phyloP scores from a whole-genome alignment of 2,113 vertebrate genomes.

The Oryzias melastigma region DNA sequence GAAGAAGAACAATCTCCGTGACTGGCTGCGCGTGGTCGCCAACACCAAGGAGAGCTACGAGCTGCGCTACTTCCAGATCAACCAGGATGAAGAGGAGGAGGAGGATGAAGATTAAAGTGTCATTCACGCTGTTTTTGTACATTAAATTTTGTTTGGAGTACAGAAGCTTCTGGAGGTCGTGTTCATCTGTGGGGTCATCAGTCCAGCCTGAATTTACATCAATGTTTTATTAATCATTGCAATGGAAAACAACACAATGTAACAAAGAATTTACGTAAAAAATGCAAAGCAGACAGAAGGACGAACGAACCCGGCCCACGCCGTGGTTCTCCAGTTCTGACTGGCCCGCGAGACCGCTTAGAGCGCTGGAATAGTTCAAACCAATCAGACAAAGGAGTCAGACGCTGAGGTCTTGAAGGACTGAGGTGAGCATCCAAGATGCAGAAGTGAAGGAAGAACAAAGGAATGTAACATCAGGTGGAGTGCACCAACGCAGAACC shows the following conservation, averaged over 20 bases:
- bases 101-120: slow-evolving; percentile 89
- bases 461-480: slow-evolving; percentile 67
- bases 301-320: slow-evolving; percentile 3
- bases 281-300: slow-evolving; percentile 44
- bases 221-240: slow-evolving; percentile 69
- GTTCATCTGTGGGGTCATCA: too few species aligned
- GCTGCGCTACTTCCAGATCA: slow-evolving; percentile 94
- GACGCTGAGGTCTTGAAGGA: slow-evolving; percentile 26
- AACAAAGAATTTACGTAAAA: slow-evolving; percentile 57
- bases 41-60: slow-evolving; percentile 96
- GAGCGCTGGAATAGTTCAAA: slow-evolving; percentile 22
- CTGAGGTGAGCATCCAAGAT: slow-evolving; percentile 42
- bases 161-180: not conserved
- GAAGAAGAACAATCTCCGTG: slow-evolving; percentile 93
- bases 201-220: slow-evolving; percentile 14
- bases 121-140: slow-evolving; percentile 39
- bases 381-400: slow-evolving; percentile 6
- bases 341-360: slow-evolving; percentile 26
- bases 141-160: slow-evolving; percentile 50
- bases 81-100: slow-evolving; percentile 92
- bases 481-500: slow-evolving; percentile 35
- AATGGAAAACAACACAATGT: slow-evolving; percentile 41
- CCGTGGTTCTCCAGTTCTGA: slow-evolving; percentile 26
- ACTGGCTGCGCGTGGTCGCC: slow-evolving; percentile 92
- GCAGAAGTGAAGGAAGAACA: slow-evolving; percentile 42